These are phyloP conservation scores for Cryptoblepharus egeriae DNA, from an alignment of 2,797 vertebrate genomes.

Conservation along the genomic window DNA sequence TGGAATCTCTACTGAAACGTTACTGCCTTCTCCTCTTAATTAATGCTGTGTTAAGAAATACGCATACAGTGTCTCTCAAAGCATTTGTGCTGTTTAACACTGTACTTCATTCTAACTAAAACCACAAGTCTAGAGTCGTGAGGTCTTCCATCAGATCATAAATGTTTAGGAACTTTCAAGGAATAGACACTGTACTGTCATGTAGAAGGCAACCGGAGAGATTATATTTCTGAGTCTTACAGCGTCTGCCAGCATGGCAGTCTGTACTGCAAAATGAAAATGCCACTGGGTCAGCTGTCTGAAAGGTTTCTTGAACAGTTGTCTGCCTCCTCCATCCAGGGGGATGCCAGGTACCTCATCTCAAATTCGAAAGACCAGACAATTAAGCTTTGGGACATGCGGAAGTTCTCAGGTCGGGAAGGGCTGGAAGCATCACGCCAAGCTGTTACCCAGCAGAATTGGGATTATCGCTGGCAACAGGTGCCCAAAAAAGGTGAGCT, in stretches of 20 bases:
- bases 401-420: constrained; percentile 89
- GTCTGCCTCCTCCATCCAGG: constrained; percentile 69
- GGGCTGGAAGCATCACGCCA: constrained; percentile 89
- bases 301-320: not conserved
- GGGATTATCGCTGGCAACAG: constrained; percentile 97
- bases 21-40: not conserved
- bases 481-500: constrained; percentile 89
- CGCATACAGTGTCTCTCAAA: not conserved
- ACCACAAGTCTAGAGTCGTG: not conserved
- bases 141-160: not conserved
- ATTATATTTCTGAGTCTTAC: not conserved
- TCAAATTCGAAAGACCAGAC: constrained; percentile 97
- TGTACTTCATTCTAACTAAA: not conserved
- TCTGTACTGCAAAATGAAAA: too few relatives aligned
- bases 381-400: constrained; percentile 94
- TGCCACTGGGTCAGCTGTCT: not conserved
- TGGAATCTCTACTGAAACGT: not conserved
- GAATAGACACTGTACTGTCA: not conserved
- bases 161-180: not conserved
- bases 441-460: constrained; percentile 92
- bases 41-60: not conserved
- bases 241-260: not conserved
- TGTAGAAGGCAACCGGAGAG: not conserved
- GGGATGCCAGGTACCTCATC: constrained; percentile 91
- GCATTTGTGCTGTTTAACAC: not conserved